These are phyloP conservation scores for Micrasema minimum DNA, from an alignment of 1,140 invertebrate species.

Conservation along the genomic window DNA sequence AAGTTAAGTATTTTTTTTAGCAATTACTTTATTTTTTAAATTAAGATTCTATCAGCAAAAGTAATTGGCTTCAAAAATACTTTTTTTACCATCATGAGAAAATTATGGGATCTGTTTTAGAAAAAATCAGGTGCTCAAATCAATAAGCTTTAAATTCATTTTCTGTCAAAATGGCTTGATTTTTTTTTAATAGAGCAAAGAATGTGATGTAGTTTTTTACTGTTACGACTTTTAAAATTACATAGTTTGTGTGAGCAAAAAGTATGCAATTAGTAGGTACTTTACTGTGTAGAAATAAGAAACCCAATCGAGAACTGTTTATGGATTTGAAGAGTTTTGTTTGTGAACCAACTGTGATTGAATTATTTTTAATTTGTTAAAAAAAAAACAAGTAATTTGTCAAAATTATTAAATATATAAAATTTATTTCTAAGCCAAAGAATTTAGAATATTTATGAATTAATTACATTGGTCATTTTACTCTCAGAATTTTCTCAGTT, in stretches of 20 bases:
- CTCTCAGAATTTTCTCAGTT: no score
- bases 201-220: constrained; percentile 44
- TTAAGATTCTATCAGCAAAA: no score
- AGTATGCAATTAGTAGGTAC: constrained; percentile 32
- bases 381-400: constrained; percentile 37
- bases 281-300: constrained; percentile 4
- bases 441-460: constrained; percentile 6
- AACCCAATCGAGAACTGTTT: constrained; percentile 16
- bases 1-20: no score
- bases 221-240: background rate
- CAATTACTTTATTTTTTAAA: no score
- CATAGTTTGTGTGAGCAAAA: background rate
- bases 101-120: no score
- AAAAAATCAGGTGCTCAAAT: background rate
- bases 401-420: constrained; percentile 32
- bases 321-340: constrained; percentile 30
- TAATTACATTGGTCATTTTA: no score
- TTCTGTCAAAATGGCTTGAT: constrained; percentile 11
- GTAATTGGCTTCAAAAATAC: no score
- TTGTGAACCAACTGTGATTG: constrained; percentile 50
- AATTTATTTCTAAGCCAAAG: constrained; percentile 14
- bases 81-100: no score
- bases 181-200: constrained; percentile 22
- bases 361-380: constrained; percentile 44
- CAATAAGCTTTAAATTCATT: background rate